Evolutionary conservation across 2,888 invertebrate species (phyloP).

Genomic region (Iphiclides podalirius): DNA sequence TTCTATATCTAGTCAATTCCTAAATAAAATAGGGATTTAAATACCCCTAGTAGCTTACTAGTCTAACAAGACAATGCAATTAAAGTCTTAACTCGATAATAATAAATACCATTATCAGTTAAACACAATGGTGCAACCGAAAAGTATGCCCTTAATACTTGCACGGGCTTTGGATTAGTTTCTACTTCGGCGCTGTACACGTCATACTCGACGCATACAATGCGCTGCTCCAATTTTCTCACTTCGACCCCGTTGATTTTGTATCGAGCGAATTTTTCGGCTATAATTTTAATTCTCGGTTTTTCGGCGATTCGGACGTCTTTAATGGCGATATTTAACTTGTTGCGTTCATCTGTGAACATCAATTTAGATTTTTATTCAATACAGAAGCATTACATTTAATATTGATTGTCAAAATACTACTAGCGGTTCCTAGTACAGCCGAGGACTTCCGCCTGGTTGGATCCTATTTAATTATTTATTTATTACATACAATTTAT

Average conservation of each 20-base stretch:
- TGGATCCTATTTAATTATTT: no score
- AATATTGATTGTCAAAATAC: no score
- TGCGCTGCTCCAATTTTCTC: constrained; percentile 57
- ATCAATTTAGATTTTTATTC: no score
- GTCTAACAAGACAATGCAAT: no score
- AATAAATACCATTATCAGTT: constrained; percentile 7
- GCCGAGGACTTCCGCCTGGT: no score
- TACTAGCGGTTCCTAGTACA: no score
- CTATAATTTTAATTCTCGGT: constrained; percentile 59
- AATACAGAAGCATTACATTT: no score
- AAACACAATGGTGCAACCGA: constrained; percentile 42
- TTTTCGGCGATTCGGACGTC: constrained; percentile 49
- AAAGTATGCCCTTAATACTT: constrained; percentile 61
- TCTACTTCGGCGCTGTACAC: constrained; percentile 39
- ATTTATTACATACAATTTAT: no score
- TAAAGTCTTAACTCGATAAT: no score
- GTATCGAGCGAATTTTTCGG: constrained; percentile 55
- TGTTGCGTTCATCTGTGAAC: background rate
- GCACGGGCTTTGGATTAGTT: constrained; percentile 35
- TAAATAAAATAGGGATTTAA: no score
- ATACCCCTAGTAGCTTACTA: no score
- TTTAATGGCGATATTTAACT: constrained; percentile 12
- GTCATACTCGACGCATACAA: constrained; percentile 67
- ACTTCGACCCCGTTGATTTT: constrained; percentile 57
- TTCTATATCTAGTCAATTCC: no score